Conservation (phyloP, 1,140 invertebrate genomes). For the Ips nitidus region DNA sequence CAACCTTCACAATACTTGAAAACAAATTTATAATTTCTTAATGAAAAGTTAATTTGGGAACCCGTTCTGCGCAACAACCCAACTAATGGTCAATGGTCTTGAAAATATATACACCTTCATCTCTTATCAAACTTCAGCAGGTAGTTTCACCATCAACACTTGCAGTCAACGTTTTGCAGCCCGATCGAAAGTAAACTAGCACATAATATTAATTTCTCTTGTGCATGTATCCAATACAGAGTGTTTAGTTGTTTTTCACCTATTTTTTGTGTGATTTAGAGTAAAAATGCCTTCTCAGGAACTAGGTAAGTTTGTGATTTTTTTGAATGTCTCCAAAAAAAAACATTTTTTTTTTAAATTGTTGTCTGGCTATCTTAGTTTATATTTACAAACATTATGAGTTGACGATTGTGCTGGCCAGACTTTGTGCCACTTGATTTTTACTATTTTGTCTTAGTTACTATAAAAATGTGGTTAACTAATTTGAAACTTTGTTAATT, state of each 20-base stretch:
- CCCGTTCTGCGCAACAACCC: constrained; percentile 6
- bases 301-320: constrained; percentile 10
- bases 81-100: constrained; percentile 8
- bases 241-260: neutral
- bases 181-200: neutral
- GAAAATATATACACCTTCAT: constrained; percentile 13
- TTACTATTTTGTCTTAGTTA: too few species aligned
- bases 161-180: neutral
- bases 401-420: too few species aligned
- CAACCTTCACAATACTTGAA: too few species aligned
- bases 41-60: too few species aligned
- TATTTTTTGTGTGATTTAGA: neutral
- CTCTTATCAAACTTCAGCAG: constrained; percentile 15
- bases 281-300: constrained; percentile 19
- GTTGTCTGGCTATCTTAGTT: too few species aligned
- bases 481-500: too few species aligned
- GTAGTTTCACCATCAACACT: constrained; percentile 8
- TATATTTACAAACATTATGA: too few species aligned
- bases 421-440: too few species aligned
- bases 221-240: neutral
- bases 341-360: too few species aligned
- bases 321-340: neutral
- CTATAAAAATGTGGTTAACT: too few species aligned
- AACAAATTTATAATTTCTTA: too few species aligned
- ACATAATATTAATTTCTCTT: neutral